Conservation (phyloP, 2,888 invertebrate genomes). For the Drosophila mulleri region DNA sequence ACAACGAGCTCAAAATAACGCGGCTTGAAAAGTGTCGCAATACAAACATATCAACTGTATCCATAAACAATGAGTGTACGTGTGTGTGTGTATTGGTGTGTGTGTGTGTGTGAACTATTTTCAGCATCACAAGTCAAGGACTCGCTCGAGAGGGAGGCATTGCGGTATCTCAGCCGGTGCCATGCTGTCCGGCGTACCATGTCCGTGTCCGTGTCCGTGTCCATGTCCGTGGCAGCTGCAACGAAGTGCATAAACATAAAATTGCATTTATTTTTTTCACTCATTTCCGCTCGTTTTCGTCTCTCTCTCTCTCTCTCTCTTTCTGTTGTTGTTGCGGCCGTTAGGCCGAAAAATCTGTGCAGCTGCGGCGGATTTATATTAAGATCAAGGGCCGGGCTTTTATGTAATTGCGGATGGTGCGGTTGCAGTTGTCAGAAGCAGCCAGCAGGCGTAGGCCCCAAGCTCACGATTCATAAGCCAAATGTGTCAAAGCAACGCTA, state of each 20-base stretch:
- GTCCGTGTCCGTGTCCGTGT: constrained; percentile 16
- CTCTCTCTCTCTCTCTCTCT: too few relatives aligned
- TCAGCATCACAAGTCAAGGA: constrained; percentile 62
- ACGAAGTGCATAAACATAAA: constrained; percentile 65
- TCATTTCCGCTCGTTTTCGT: neutral
- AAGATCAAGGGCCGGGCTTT: constrained; percentile 56
- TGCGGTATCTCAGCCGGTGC: constrained; percentile 31
- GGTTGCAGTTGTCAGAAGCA: constrained; percentile 37
- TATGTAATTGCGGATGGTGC: constrained; percentile 50
- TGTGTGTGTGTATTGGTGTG: neutral
- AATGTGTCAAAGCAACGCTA: constrained; percentile 25
- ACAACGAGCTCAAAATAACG: constrained; percentile 26
- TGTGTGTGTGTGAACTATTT: constrained; percentile 46
- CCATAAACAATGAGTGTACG: constrained; percentile 6
- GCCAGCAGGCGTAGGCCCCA: constrained; percentile 8
- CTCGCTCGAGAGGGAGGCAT: constrained; percentile 8
- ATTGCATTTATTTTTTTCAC: constrained; percentile 44
- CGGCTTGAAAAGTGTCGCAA: constrained; percentile 56
- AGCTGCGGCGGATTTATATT: constrained; percentile 27
- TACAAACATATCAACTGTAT: constrained; percentile 18
- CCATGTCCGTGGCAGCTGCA: constrained; percentile 59
- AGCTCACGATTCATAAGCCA: constrained; percentile 13
- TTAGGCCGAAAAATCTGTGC: constrained; percentile 30
- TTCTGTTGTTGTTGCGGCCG: neutral
- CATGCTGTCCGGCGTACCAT: constrained; percentile 26